These are phyloP conservation scores for Alces alces DNA, from an alignment of 2,113 vertebrate species.

Conservation along the genomic window DNA sequence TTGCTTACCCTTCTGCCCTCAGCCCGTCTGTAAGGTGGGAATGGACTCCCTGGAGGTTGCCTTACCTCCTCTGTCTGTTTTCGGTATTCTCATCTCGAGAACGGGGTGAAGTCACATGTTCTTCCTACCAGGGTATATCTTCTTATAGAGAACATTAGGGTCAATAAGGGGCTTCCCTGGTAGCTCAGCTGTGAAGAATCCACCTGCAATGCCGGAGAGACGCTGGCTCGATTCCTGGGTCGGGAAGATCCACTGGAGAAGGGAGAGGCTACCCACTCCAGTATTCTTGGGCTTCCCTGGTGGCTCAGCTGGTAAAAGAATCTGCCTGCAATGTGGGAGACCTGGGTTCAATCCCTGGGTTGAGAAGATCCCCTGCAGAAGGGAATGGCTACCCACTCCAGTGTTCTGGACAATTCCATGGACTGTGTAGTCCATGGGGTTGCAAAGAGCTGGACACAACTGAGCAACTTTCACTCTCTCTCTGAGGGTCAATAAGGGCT, in stretches of 20 bases:
- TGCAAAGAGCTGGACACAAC: not conserved
- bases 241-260: not conserved
- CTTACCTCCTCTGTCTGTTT: rapidly evolving
- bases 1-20: not conserved
- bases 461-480: not conserved
- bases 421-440: not conserved
- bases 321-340: not conserved
- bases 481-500: not conserved
- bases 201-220: not conserved
- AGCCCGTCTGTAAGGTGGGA: not conserved
- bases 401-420: not conserved
- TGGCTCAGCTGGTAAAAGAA: not conserved
- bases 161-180: not conserved
- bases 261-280: not conserved
- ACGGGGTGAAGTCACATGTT: not conserved
- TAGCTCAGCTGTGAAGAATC: not conserved
- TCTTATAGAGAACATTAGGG: not conserved
- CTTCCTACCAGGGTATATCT: not conserved
- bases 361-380: not conserved
- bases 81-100: not conserved
- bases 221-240: not conserved
- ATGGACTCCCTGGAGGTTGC: not conserved
- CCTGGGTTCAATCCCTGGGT: not conserved
- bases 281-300: not conserved
- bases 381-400: not conserved